A percentile compares a stretch with the other conserved stretches of the same genome.
Evolutionary conservation across 2,888 invertebrate genomes (phyloP).

Genomic region (Drosophila nigricruria): DNA sequence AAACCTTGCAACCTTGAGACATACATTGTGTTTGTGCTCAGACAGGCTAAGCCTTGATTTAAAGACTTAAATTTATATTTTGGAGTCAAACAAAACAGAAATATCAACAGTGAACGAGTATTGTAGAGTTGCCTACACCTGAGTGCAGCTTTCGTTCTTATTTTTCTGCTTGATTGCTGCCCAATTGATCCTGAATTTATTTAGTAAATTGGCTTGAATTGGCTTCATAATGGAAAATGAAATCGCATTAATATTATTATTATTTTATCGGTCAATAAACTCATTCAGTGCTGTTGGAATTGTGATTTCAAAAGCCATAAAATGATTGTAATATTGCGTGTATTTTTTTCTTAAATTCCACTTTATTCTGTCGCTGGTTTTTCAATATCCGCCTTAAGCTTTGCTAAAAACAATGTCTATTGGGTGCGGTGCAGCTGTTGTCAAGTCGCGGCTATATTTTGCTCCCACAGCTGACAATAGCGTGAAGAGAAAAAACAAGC

Average conservation of each 20-base stretch:
- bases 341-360: background rate
- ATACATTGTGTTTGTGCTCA: too few relatives aligned
- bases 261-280: background rate
- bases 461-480: constrained; percentile 19
- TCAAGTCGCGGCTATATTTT: constrained; percentile 23
- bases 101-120: background rate
- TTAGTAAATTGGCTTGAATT: background rate
- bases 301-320: background rate
- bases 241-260: constrained; percentile 3
- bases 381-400: constrained; percentile 16
- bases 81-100: background rate
- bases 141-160: background rate
- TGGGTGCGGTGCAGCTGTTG: constrained; percentile 35
- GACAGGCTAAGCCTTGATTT: background rate
- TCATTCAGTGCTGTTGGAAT: background rate
- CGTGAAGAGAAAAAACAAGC: background rate
- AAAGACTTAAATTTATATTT: background rate
- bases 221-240: background rate
- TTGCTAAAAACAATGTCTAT: constrained; percentile 32
- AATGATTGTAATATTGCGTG: background rate
- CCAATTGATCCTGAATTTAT: background rate
- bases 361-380: background rate
- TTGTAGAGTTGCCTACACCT: background rate
- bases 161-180: background rate
- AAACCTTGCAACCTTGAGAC: too few relatives aligned